Percentiles rank a stretch among this genome's conserved stretches.
phyloP scores from a whole-genome alignment of 1,140 invertebrate species.

The Bombus balteatus region DNA sequence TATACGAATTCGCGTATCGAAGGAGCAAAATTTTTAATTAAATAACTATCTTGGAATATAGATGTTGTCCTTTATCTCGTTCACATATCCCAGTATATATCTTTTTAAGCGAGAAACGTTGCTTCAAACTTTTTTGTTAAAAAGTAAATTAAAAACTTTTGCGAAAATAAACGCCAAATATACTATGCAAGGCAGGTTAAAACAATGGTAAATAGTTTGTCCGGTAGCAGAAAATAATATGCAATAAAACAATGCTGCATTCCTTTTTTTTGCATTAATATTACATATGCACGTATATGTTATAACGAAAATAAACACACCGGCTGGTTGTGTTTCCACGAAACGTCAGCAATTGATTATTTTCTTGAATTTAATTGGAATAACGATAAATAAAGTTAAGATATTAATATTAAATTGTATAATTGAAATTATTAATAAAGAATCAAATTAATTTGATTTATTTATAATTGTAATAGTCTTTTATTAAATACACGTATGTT shows the following conservation, averaged over 20 bases:
- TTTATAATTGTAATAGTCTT: background rate
- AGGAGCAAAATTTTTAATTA: conserved; percentile 17
- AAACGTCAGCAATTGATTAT: background rate
- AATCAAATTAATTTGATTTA: background rate
- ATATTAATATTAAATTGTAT: background rate
- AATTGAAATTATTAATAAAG: background rate
- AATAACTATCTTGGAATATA: background rate
- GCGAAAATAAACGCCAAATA: background rate
- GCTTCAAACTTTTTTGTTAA: background rate
- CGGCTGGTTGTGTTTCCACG: background rate
- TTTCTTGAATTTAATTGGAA: background rate
- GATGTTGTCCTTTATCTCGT: background rate
- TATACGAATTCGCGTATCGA: background rate
- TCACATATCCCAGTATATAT: background rate
- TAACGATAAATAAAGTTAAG: background rate
- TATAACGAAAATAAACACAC: background rate
- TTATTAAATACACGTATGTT: background rate
- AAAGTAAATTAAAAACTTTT: background rate
- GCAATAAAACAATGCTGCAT: background rate
- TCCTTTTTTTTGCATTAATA: background rate
- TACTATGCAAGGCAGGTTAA: too few species aligned
- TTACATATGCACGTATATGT: too few species aligned
- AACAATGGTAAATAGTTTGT: background rate
- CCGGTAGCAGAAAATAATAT: background rate
- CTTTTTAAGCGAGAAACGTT: background rate